Conservation (phyloP, 2,888 invertebrate species). For the Neoascia interrupta region DNA sequence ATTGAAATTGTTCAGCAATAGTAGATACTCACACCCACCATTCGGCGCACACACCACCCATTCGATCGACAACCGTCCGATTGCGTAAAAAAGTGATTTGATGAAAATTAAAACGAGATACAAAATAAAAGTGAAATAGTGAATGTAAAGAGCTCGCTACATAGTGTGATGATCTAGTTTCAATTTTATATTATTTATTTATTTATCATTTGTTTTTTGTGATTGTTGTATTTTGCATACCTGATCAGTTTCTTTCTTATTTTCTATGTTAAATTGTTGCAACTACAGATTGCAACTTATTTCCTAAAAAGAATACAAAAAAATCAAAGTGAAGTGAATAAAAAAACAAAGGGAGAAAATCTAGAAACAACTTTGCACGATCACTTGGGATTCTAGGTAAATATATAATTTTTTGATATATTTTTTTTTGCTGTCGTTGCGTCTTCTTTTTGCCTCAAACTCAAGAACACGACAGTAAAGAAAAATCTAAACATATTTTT, state of each 20-base stretch:
- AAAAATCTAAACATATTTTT: background rate
- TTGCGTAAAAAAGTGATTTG: constrained; percentile 67
- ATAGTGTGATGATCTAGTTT: constrained; percentile 65
- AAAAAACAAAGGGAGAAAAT: background rate
- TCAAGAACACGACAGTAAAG: constrained; percentile 30
- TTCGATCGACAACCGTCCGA: constrained; percentile 33
- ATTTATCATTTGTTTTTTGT: constrained; percentile 24
- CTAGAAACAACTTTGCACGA: background rate
- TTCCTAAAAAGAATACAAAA: too few species aligned
- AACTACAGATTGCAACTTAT: constrained; percentile 32
- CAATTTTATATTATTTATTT: constrained; percentile 24
- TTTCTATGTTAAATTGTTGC: constrained; percentile 15
- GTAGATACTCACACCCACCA: constrained; percentile 22
- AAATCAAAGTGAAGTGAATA: background rate
- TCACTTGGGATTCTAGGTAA: constrained; percentile 38
- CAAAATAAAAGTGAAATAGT: constrained; percentile 49
- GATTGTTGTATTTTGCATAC: constrained; percentile 43
- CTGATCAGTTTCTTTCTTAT: constrained; percentile 18
- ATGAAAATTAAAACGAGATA: constrained; percentile 59
- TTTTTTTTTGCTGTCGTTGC: constrained; percentile 30
- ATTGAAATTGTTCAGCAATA: constrained; percentile 24
- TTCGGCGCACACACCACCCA: constrained; percentile 5
- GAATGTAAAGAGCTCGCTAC: constrained; percentile 50
- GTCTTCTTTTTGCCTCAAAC: constrained; percentile 4
- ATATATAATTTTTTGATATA: constrained; percentile 15